Conservation (phyloP, 1,140 invertebrate genomes). For the Acyrthosiphon pisum region DNA sequence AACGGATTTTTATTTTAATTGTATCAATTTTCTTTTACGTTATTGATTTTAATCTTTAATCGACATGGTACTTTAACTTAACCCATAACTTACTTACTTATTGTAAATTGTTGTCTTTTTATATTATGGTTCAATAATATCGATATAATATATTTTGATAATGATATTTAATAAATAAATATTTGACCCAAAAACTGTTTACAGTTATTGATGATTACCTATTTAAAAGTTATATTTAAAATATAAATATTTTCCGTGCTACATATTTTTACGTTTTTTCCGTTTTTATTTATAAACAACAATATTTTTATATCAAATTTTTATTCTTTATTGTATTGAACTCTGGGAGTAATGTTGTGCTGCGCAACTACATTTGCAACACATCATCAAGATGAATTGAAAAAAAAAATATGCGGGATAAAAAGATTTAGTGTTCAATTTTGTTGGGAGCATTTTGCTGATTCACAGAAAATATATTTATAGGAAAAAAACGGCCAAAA, state of each 20-base stretch:
- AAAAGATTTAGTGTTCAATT: slow-evolving; percentile 3
- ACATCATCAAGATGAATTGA: not conserved
- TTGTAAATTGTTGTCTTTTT: no score
- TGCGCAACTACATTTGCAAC: not conserved
- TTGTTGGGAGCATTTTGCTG: not conserved
- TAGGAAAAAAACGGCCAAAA: not conserved
- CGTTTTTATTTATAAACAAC: not conserved
- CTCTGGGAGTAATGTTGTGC: not conserved
- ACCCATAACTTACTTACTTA: no score
- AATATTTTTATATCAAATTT: not conserved
- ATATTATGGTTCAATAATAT: no score
- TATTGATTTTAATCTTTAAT: no score
- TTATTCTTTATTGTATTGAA: not conserved
- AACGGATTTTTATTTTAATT: no score
- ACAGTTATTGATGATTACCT: not conserved
- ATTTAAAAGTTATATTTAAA: not conserved
- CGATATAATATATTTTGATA: no score
- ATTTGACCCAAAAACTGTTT: not conserved
- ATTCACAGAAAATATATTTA: not conserved
- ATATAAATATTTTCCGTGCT: not conserved
- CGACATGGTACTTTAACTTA: no score
- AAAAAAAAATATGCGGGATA: not conserved
- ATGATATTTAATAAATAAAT: not conserved
- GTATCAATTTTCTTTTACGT: no score
- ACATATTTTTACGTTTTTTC: not conserved